A percentile compares a stretch with the other conserved stretches of the same genome.
Conservation (phyloP, 2,113 vertebrate genomes). For the Dicerorhinus sumatrensis region DNA sequence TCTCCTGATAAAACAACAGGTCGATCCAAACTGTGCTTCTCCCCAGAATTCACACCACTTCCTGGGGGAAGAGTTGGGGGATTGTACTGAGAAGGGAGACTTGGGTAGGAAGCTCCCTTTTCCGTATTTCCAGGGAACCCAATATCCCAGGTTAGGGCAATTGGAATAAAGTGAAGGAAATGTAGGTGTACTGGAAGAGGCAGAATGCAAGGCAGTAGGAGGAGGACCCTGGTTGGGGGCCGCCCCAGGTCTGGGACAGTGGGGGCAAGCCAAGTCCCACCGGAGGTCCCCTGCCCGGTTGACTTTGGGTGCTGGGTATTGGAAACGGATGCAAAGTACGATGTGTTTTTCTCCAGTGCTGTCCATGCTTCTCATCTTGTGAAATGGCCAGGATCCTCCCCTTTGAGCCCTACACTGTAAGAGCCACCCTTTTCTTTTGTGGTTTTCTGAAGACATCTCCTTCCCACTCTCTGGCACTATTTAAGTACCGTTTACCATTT, state of each 20-base stretch:
- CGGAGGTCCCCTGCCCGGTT: constrained; percentile 81
- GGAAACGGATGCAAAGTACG: constrained; percentile 92
- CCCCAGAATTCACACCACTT: constrained; percentile 69
- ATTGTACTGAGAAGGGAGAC: constrained; percentile 31
- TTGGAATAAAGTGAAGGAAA: constrained; percentile 74
- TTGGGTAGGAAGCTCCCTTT: constrained; percentile 61
- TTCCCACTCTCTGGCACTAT: constrained; percentile 79
- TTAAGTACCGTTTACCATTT: constrained; percentile 80
- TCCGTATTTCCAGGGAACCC: constrained; percentile 78
- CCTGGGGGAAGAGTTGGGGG: constrained; percentile 41
- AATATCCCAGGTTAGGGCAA: constrained; percentile 76
- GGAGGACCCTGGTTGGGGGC: constrained; percentile 62
- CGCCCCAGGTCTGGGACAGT: constrained; percentile 65
- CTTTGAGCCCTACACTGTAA: constrained; percentile 81
- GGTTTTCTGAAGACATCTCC: constrained; percentile 80
- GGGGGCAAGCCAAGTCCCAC: constrained; percentile 62
- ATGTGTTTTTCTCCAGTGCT: constrained; percentile 95
- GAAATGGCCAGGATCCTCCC: constrained; percentile 85
- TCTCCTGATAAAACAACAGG: constrained; percentile 84
- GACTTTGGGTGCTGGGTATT: constrained; percentile 84
- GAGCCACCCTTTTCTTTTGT: constrained; percentile 83
- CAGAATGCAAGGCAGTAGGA: constrained; percentile 46
- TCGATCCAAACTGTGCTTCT: constrained; percentile 85
- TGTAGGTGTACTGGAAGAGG: constrained; percentile 62
- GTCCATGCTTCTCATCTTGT: constrained; percentile 88